phyloP scores from a whole-genome alignment of 2,113 vertebrate species.

The Brevimyrus niger region DNA sequence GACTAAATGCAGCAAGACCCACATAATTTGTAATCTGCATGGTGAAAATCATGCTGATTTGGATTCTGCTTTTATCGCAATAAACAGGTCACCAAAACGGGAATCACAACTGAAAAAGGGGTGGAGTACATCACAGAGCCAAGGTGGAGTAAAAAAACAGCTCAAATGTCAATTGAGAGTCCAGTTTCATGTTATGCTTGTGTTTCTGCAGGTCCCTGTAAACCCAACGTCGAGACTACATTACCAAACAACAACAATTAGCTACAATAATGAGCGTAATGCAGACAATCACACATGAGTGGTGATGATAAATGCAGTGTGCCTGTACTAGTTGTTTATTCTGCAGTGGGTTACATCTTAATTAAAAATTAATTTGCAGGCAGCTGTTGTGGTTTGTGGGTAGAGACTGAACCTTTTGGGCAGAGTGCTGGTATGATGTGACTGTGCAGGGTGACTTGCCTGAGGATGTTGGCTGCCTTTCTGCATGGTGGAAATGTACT shows the following conservation, averaged over 20 bases:
- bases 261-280: not conserved
- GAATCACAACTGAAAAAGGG: constrained; percentile 63
- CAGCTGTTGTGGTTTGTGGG: not conserved
- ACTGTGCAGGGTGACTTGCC: not conserved
- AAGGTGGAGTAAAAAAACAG: constrained; percentile 54
- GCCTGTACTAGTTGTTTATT: not conserved
- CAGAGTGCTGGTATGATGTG: not conserved
- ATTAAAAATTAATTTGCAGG: not conserved
- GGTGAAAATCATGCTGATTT: not conserved
- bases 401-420: not conserved
- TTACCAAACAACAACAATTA: not conserved
- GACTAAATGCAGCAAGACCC: not conserved
- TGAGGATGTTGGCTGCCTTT: not conserved
- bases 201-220: not conserved
- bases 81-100: constrained; percentile 62
- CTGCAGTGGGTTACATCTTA: not conserved
- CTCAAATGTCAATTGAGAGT: not conserved
- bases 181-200: not conserved
- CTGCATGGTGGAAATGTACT: not conserved
- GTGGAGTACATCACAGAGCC: constrained; percentile 66
- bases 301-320: not conserved
- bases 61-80: not conserved
- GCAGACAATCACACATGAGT: not conserved
- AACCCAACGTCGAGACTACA: not conserved
- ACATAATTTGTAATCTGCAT: not conserved